Evolutionary conservation across 2,797 vertebrate genomes (phyloP), one percentile per base, ranked within the genome.

Genomic region (Benthosema pterotum): DNA sequence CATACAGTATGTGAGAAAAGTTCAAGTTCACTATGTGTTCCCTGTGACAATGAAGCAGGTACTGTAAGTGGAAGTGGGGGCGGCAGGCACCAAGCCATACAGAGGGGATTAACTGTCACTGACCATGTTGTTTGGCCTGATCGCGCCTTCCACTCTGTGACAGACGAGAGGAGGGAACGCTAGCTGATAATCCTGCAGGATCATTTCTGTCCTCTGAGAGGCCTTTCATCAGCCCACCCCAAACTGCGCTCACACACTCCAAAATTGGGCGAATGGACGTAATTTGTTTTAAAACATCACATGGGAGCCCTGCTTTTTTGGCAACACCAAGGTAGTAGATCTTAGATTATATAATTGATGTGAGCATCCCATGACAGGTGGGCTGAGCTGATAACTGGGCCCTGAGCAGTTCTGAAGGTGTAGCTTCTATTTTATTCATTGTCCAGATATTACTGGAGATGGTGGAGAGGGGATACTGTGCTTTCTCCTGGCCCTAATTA

Each of bases 361-460:
- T 49, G 51, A 13, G 43, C 42, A 12, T 42, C 57, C 50, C 57
- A 53, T n/a, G 43, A 42, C 3, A 54, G 32, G 22, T 60, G 50
- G 7, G 7, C 32, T 38, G 32, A 9, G 32, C 8, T 38, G 32
- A 38, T 38, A 38, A 9, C 32, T 38, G 32, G 32, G 32, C 32
- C 32, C 32, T 38, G 32, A 25, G 64, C 45, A n/a, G 45, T 46
- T 46, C 5, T n/a, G n/a, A 46, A 46, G 45, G 45, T 46, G 32
- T 38, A 11, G 32, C 8, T 9, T 38, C 32, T n/a, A 9, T 9
- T 38, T 38, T 38, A 38, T 38, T 38, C 32, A 13, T 46, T 46
- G 45, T 46, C 45, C 45, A 46, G 45, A 4, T 13, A 46, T 46
- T 46, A 15, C n/a, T 46, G 45, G 45, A 15, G 45, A 46, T 6